Evolutionary conservation across 2,888 invertebrate genomes (phyloP), one percentile per base, ranked within the genome.

Genomic region (Eristalis arbustorum): DNA sequence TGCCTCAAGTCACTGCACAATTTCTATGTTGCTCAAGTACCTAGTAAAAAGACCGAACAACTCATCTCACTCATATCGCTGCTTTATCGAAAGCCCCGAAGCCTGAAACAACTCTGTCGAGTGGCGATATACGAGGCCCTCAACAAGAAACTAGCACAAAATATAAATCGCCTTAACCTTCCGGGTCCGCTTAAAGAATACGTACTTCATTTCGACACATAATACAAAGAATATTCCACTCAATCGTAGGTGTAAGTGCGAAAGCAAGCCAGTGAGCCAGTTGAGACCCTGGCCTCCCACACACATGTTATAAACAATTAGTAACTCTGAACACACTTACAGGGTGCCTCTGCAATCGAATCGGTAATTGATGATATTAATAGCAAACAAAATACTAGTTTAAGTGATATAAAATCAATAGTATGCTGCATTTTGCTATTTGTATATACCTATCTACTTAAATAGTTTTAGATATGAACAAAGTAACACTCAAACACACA

Each of bases 101-200:
- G 94, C 85, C 93, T 96, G n/a, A 96, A 96, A 91, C 96, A 96
- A 92, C 94, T 96, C 82, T 94, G 95, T 61, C 94, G 96, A 23
- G 95, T 96, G 69, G 93, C 94, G 88, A 96, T 96, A 85, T 96
- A 96, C 91, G 94, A 95, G 89, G 94, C 95, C 69, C 91, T 96
- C 87, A 93, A 94, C 84, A 93, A 95, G 64, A 94, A 94, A 89
- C 93, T 96, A 72, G 95, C 95, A n/a, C 93, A 94, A 87, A 94
- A 94, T 90, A 94, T 96, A 68, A 95, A 94, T 90, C 94, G 95
- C 90, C 93, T 96, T 89, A 96, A 95, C 91, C 92, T 96, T 89
- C 96, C 96, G 8, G 94, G 93, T 88, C 94, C 94, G 61, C 93
- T 96, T 37, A 95, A 95, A 91, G 95, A 95, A 88, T 96, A 96